Conservation (phyloP, 2,797 vertebrate species). For the Pygocentrus nattereri region DNA sequence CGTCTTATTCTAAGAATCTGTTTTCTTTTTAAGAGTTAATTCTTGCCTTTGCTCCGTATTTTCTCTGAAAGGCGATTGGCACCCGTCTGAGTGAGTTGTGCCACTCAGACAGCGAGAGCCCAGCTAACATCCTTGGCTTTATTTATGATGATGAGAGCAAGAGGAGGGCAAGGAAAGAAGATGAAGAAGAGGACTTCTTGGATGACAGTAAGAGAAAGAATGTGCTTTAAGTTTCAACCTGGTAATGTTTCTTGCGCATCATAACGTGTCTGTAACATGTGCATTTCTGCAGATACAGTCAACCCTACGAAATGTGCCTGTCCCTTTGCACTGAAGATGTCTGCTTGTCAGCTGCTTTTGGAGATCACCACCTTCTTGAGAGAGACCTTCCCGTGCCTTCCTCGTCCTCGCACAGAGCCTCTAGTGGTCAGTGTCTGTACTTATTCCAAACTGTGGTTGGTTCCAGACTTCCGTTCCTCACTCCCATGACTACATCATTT, state of each 20-base stretch:
- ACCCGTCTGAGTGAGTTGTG: constrained; percentile 93
- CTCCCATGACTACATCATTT: neutral
- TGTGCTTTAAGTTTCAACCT: neutral
- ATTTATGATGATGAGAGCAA: constrained; percentile 98
- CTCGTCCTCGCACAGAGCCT: constrained; percentile 93
- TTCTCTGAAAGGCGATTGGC: constrained; percentile 87
- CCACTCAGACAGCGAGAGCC: constrained; percentile 95
- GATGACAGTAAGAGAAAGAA: constrained; percentile 93
- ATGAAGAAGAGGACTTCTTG: constrained; percentile 98
- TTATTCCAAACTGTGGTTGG: neutral
- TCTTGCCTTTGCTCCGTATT: constrained; percentile 14
- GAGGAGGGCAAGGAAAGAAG: constrained; percentile 94
- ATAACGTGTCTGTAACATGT: neutral
- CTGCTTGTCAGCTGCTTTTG: constrained; percentile 94
- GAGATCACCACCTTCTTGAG: constrained; percentile 98
- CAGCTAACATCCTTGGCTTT: constrained; percentile 95
- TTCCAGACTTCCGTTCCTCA: neutral
- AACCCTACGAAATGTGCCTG: constrained; percentile 98
- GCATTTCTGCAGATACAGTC: constrained; percentile 87
- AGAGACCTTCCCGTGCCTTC: constrained; percentile 96
- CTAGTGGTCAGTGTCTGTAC: constrained; percentile 85
- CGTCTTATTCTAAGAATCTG: constrained; percentile 2
- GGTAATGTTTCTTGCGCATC: neutral
- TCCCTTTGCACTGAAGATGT: constrained; percentile 98
- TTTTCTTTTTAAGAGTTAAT: neutral